Conservation (phyloP, 2,113 vertebrate species). For the Grallaria varia region DNA sequence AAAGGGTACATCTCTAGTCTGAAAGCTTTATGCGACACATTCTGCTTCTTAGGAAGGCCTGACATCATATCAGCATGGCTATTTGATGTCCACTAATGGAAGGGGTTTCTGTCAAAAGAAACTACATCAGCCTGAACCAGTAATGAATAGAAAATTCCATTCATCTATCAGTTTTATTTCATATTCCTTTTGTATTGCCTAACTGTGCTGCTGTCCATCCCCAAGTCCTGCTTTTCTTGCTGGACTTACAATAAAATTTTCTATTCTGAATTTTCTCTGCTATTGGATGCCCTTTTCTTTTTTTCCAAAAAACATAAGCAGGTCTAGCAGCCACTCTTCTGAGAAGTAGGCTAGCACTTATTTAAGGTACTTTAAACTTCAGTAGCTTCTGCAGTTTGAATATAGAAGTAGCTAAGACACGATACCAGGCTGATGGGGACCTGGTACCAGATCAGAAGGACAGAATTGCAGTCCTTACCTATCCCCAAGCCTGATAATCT, state of each 20-base stretch:
- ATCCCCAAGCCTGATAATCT: neutral
- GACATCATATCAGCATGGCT: neutral
- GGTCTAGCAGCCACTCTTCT: neutral
- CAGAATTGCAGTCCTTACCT: neutral
- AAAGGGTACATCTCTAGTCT: neutral
- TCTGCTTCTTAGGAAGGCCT: neutral
- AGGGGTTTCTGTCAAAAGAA: neutral
- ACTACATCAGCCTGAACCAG: neutral
- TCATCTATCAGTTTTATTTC: neutral
- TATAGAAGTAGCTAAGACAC: neutral
- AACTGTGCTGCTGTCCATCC: neutral
- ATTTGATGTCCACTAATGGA: neutral
- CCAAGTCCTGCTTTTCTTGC: neutral
- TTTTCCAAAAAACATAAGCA: neutral
- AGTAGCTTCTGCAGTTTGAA: neutral
- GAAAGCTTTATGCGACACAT: neutral
- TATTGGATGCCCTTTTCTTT: neutral
- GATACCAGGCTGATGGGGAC: neutral
- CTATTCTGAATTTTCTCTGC: neutral
- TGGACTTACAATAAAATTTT: neutral
- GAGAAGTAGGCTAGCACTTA: neutral
- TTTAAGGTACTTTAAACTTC: neutral
- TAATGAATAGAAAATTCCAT: neutral
- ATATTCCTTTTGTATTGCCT: neutral
- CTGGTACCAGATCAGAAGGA: neutral